These are phyloP conservation scores for Prochilodus magdalenae DNA, from an alignment of 2,113 vertebrate species.

Conservation along the genomic window DNA sequence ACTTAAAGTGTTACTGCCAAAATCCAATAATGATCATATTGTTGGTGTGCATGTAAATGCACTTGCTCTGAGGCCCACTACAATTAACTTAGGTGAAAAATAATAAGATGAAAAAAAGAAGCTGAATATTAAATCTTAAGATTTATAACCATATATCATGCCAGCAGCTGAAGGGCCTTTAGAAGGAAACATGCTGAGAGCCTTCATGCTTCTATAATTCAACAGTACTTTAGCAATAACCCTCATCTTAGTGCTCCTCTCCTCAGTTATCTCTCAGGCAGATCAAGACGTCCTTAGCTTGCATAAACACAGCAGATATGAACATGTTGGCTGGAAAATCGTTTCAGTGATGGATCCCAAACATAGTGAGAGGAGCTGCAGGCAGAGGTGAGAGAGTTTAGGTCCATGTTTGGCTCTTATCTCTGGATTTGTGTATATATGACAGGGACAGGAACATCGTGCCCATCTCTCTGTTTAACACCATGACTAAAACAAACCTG, in stretches of 20 bases:
- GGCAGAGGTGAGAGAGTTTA: slow-evolving; percentile 38
- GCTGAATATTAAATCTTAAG: not conserved
- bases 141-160: not conserved
- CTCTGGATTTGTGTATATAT: slow-evolving; percentile 46
- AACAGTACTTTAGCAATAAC: not conserved
- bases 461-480: slow-evolving; percentile 48
- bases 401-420: slow-evolving; percentile 41
- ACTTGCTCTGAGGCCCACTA: too few relatives aligned
- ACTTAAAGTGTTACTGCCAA: too few relatives aligned
- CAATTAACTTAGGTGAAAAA: too few relatives aligned
- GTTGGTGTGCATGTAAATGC: too few relatives aligned
- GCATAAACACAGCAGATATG: slow-evolving; percentile 26
- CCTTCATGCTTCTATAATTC: not conserved
- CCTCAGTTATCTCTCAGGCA: slow-evolving; percentile 14
- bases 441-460: slow-evolving; percentile 23
- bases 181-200: not conserved
- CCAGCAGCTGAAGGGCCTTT: not conserved
- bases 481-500: slow-evolving; percentile 52
- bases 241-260: not conserved
- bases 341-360: slow-evolving; percentile 32
- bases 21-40: too few relatives aligned
- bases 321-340: slow-evolving; percentile 28
- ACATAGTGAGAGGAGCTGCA: not conserved
- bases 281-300: slow-evolving; percentile 14
- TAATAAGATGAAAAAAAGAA: too few relatives aligned